These are phyloP conservation scores for Scaeva pyrastri DNA, from an alignment of 2,888 invertebrate species.

Conservation along the genomic window DNA sequence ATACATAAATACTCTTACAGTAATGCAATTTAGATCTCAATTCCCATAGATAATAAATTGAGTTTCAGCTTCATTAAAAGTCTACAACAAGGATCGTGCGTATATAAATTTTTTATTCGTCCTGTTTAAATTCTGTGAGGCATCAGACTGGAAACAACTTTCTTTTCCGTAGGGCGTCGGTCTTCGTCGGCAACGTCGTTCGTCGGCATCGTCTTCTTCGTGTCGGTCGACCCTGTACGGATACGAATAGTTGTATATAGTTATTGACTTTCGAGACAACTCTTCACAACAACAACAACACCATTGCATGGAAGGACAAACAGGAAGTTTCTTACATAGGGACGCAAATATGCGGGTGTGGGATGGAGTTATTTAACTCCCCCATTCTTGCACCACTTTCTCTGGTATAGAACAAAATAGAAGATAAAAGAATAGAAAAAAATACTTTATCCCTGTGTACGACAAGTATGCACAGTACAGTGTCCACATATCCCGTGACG, in stretches of 20 bases:
- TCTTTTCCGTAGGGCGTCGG: conserved; percentile 69
- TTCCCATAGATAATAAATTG: conserved; percentile 75
- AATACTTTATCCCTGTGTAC: not conserved
- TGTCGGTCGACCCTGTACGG: not conserved
- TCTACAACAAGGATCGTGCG: conserved; percentile 65
- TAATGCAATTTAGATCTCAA: conserved; percentile 75
- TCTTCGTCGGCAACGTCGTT: conserved; percentile 1
- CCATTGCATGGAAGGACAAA: conserved; percentile 36
- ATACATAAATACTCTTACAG: too few species aligned
- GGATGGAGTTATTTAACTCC: not conserved
- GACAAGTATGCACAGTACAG: not conserved
- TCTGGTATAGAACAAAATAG: conserved; percentile 17
- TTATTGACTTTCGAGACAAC: conserved; percentile 43
- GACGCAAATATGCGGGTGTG: conserved; percentile 25
- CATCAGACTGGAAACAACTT: conserved; percentile 75
- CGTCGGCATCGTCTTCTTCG: too few species aligned
- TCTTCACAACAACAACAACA: conserved; percentile 42
- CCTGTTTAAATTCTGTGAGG: conserved; percentile 42
- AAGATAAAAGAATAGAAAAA: not conserved
- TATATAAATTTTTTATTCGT: conserved; percentile 27
- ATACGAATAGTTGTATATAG: not conserved
- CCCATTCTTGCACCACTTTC: conserved; percentile 52
- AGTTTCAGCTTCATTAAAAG: conserved; percentile 75
- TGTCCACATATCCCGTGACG: conserved; percentile 71
- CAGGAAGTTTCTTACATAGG: conserved; percentile 41